phyloP scores from a whole-genome alignment of 2,113 vertebrate species.

The Lycaon pictus region DNA sequence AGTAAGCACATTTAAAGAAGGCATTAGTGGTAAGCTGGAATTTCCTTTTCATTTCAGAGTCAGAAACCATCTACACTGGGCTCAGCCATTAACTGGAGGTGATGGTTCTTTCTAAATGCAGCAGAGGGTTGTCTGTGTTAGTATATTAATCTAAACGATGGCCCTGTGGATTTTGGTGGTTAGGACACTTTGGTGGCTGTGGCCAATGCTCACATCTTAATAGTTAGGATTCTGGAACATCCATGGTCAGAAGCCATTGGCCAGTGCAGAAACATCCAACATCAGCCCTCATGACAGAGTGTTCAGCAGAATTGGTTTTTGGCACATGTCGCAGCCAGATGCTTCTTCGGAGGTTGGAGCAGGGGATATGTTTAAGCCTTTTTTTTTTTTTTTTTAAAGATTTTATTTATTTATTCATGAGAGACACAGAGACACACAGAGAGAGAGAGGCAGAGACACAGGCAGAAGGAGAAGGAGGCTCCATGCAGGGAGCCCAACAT shows the following conservation, averaged over 20 bases:
- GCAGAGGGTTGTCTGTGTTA: too few species aligned
- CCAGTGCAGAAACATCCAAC: neutral
- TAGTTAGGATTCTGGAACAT: neutral
- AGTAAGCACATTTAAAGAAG: neutral
- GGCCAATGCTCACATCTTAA: neutral
- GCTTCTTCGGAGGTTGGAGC: conserved; percentile 9
- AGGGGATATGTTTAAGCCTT: neutral
- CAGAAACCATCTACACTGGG: neutral
- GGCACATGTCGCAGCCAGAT: neutral
- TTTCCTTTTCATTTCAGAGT: conserved; percentile 26
- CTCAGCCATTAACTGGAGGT: neutral
- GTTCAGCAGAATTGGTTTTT: neutral
- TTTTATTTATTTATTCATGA: too few species aligned
- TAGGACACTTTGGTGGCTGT: neutral
- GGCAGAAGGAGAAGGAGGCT: too few species aligned
- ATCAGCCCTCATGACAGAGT: neutral
- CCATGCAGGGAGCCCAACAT: too few species aligned
- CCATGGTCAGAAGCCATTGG: too few species aligned
- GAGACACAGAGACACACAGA: too few species aligned
- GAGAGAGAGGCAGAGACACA: too few species aligned
- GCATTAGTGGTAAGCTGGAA: neutral
- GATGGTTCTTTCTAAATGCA: neutral
- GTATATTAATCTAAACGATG: neutral
- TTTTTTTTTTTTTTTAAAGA: too few species aligned
- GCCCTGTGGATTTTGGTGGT: neutral